Base-by-base conservation (phyloP, 2,888 invertebrate species). In the Ceraclea dissimilis region DNA sequence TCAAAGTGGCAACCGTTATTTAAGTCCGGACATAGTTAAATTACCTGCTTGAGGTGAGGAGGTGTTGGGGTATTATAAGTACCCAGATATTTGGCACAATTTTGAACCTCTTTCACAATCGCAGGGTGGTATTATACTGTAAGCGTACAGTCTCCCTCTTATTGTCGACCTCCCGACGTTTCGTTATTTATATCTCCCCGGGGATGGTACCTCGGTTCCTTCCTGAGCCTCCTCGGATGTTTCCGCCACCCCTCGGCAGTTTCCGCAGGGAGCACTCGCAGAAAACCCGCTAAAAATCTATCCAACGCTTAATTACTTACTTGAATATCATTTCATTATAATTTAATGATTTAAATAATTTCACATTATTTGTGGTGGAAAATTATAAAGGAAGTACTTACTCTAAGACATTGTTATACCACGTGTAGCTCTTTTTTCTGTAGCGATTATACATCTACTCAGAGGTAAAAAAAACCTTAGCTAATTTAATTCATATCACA, bases 101-200 rank as follows among this genome's bases (percentile, higher is more conserved):
- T 26, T 26, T 6, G 26, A 26, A 26, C 26, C 26, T 26, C 26
- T 26, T 26, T 26, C 4, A 26, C 26, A 26, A 26, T 26, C 26
- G 26, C 10, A 10, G 26, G 26, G 10, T 26, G 26, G 26, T 26
- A 10, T 26, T 26, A n/a, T n/a, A 39, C 8, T 13, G 39, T 39
- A 39, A 39, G 13, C 39, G 39, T 39, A 13, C 4, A 13, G 39
- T 13, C 39, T 39, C 39, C 39, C 39, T 39, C 39, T 16, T 39
- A 39, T 39, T 39, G 39, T 39, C 39, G 39, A 39, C 47, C 46
- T 20, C 33, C 46, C 22, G 44, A 44, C 49, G 20, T 49, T 21
- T 26, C 34, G 57, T 60, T 60, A 60, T 58, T 60, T 58, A 60
- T 56, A 52, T 48, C 49, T 57, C 52, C 52, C 26, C 39, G 46